These are phyloP conservation scores for Chaunax sp. DNA, from an alignment of 2,797 vertebrate species.

Conservation along the genomic window DNA sequence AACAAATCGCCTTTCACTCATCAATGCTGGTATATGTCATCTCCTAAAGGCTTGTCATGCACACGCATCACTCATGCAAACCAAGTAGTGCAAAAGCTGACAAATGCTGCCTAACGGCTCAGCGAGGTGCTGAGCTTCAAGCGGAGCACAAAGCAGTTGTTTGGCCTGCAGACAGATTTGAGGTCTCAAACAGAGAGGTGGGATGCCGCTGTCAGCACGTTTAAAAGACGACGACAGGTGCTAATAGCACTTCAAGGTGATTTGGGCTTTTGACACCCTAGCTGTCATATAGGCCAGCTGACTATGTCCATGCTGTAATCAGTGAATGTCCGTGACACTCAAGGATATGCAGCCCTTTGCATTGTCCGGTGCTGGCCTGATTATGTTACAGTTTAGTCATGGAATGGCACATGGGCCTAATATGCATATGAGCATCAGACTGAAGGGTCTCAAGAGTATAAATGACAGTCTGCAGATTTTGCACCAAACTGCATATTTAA, in stretches of 20 bases:
- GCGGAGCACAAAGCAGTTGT: conserved; percentile 65
- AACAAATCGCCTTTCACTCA: conserved; percentile 15
- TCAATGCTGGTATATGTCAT: conserved; percentile 4
- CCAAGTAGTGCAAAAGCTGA: conserved; percentile 33
- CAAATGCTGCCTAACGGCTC: conserved; percentile 14
- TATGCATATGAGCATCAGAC: no score
- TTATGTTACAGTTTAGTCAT: no score
- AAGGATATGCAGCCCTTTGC: conserved; percentile 48
- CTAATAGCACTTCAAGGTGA: conserved; percentile 73
- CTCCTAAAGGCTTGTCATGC: conserved; percentile 5
- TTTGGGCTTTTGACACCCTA: conserved; percentile 54
- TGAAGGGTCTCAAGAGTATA: no score
- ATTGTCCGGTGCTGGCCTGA: conserved; percentile 45
- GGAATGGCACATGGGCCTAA: no score
- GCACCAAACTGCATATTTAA: conserved; percentile 12
- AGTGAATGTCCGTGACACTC: conserved; percentile 32
- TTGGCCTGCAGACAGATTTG: conserved; percentile 50
- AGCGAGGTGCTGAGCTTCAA: conserved; percentile 22
- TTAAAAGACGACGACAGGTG: conserved; percentile 74
- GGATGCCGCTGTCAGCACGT: conserved; percentile 51
- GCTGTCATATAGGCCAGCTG: conserved; percentile 49
- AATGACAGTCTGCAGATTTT: no score
- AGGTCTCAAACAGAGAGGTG: conserved; percentile 34
- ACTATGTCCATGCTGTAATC: conserved; percentile 65
- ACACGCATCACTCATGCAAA: conserved; percentile 17